Percentiles rank a stretch among this genome's conserved stretches.
phyloP scores from a whole-genome alignment of 2,888 invertebrate species.

The Drosophila eohydei region DNA sequence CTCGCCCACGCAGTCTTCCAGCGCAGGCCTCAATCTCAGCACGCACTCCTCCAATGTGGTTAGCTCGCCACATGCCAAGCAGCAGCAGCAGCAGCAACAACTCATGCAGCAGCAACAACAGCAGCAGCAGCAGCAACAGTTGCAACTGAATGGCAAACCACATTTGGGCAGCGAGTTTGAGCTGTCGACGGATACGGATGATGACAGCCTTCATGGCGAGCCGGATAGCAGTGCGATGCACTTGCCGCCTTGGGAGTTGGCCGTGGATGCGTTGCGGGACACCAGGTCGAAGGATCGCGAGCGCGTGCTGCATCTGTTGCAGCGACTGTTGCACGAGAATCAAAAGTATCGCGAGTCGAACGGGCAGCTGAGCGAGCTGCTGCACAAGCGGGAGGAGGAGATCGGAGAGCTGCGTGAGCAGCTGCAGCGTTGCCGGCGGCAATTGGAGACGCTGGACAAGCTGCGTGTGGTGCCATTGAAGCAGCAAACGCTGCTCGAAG shows the following conservation, averaged over 20 bases:
- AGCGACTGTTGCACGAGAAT: constrained; percentile 83
- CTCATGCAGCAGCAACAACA: constrained; percentile 40
- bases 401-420: constrained; percentile 83
- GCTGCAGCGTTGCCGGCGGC: constrained; percentile 81
- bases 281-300: constrained; percentile 83
- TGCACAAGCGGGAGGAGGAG: constrained; percentile 82
- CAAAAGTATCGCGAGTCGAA: constrained; percentile 83
- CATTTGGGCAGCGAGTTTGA: constrained; percentile 87
- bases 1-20: constrained; percentile 81
- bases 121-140: constrained; percentile 33
- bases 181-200: constrained; percentile 90
- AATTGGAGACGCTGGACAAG: constrained; percentile 68
- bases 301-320: constrained; percentile 83
- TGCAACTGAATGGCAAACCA: constrained; percentile 39
- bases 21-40: constrained; percentile 73
- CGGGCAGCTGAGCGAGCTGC: constrained; percentile 80
- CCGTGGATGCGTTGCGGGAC: constrained; percentile 83
- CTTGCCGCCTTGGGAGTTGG: constrained; percentile 83
- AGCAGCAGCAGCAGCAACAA: constrained; percentile 33
- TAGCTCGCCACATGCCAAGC: constrained; percentile 77
- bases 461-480: constrained; percentile 67
- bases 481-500: constrained; percentile 50
- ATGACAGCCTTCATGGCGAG: constrained; percentile 86
- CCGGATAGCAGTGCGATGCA: constrained; percentile 84
- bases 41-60: constrained; percentile 82